phyloP scores from a whole-genome alignment of 2,797 vertebrate genomes.

The Staurois parvus region DNA sequence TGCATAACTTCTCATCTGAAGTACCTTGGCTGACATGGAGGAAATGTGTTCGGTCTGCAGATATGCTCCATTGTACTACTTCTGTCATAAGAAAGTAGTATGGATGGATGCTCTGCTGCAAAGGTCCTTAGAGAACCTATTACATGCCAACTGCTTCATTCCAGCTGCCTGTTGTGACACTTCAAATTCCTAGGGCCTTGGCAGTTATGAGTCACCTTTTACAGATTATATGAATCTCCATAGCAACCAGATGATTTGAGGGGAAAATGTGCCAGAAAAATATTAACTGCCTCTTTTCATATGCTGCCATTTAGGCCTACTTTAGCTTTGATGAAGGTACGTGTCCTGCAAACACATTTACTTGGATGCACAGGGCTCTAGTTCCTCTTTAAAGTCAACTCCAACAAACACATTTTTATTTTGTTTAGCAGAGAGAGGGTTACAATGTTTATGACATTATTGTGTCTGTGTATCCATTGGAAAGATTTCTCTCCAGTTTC shows the following conservation, averaged over 20 bases:
- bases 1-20: no score
- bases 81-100: not conserved
- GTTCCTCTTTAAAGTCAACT: no score
- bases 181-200: conserved; percentile 45
- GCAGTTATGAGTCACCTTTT: conserved; percentile 41
- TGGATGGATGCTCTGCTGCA: not conserved
- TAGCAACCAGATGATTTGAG: conserved; percentile 47
- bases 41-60: not conserved
- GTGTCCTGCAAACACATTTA: not conserved
- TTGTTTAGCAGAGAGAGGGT: no score
- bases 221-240: conserved; percentile 45
- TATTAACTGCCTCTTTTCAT: conserved; percentile 31
- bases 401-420: no score
- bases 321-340: conserved; percentile 14
- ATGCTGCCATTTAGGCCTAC: conserved; percentile 18
- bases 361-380: no score
- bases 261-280: conserved; percentile 19
- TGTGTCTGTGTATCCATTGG: no score
- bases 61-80: not conserved
- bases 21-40: not conserved
- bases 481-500: no score
- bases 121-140: conserved; percentile 27
- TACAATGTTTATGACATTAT: no score
- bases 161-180: conserved; percentile 44
- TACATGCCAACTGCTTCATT: conserved; percentile 33